Conservation (phyloP, 2,888 invertebrate species). For the Yponomeuta cagnagella region DNA sequence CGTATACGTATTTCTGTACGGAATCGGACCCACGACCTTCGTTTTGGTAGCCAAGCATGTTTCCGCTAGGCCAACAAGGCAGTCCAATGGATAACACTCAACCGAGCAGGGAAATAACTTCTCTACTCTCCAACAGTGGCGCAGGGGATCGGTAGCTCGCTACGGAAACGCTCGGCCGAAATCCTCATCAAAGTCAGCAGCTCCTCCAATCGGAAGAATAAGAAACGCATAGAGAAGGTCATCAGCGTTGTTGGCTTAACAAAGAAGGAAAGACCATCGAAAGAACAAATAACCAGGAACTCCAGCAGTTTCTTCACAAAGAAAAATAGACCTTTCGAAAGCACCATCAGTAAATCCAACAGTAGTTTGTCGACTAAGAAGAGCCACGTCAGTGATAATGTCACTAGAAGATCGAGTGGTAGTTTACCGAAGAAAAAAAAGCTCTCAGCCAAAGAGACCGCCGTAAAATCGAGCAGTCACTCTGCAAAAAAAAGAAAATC, state of each 20-base stretch:
- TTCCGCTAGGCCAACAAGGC: no score
- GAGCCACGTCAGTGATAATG: neutral
- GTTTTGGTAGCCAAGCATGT: no score
- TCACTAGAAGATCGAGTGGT: neutral
- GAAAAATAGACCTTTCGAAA: neutral
- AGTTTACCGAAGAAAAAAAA: neutral
- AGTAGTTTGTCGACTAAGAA: neutral
- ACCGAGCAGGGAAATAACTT: neutral
- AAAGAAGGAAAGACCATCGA: neutral
- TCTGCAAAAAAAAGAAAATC: neutral
- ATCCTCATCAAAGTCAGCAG: neutral
- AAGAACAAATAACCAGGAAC: neutral
- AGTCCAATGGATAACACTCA: neutral
- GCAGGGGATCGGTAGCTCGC: neutral
- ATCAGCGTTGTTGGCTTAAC: neutral
- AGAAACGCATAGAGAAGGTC: neutral
- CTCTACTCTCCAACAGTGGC: neutral
- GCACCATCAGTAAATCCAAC: neutral
- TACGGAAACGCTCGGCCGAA: neutral
- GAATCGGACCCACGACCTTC: no score
- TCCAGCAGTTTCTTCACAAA: neutral
- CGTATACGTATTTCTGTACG: no score
- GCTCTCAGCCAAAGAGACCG: neutral
- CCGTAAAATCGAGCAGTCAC: neutral
- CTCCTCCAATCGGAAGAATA: neutral